Base-by-base conservation (phyloP, 2,888 invertebrate species). In the Limnephilus marmoratus region DNA sequence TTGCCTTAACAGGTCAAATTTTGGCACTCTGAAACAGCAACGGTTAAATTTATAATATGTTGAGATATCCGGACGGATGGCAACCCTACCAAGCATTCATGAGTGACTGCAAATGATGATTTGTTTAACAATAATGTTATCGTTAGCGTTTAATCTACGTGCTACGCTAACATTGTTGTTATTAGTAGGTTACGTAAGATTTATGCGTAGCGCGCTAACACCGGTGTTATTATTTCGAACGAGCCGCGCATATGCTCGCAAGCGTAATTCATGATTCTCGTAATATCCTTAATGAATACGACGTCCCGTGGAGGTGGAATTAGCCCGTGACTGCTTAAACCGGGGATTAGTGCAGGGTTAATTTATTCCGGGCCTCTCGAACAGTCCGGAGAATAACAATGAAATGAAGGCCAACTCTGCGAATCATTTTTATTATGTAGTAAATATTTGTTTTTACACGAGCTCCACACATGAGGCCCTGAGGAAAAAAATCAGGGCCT, bases 341-440 rank as follows among this genome's bases (percentile, higher is more conserved):
- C 87, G 37, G 85, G 92, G 92, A 93, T 93, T 92, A 92, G 49
- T 85, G 82, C 45, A 18, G 90, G 92, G 89, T 91, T 92, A 93
- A 93, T 93, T 93, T 92, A 93, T 93, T 92, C 93, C 90, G 18
- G 68, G 68, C 92, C 34, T 31, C 41, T 68, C 34, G 49, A 80
- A 34, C 37, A 18, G 80, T 68, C 29, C 87, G n/a, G 13, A n/a
- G 29, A 86, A 80, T n/a, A 87, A 45, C 31, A 91, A 87, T 45
- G 29, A 41, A 7, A 9, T 3, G 13, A 9, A 34, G 34, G 37
- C 18, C 15, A 83, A 15, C 53, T 68, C 13, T 18, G 53, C 24
- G 18, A 68, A 68, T 68, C 31, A 31, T 31, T 31, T n/a, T n/a
- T n/a, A n/a, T n/a, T n/a, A n/a, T n/a, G n/a, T n/a, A n/a, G n/a